Conservation (phyloP, 2,113 vertebrate genomes). For the Ageneiosus marmoratus region DNA sequence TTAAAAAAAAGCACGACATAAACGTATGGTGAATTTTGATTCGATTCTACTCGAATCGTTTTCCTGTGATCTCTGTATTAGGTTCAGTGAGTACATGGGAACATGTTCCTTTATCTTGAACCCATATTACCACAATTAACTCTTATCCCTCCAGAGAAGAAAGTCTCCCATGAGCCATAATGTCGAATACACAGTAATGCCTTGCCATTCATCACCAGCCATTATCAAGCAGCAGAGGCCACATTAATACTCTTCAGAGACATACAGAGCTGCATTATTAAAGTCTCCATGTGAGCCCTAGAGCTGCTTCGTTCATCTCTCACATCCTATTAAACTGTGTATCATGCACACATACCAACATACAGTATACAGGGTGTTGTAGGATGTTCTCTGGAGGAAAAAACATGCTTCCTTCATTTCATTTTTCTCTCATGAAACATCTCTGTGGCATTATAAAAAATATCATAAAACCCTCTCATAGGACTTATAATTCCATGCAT, state of each 20-base stretch:
- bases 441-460: constrained; percentile 14
- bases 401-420: neutral
- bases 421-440: neutral
- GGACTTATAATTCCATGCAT: neutral
- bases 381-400: neutral
- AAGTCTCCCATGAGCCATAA: neutral
- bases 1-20: neutral
- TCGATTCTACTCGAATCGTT: neutral
- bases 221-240: constrained; percentile 39
- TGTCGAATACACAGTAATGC: constrained; percentile 7
- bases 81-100: neutral
- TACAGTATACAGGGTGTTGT: neutral
- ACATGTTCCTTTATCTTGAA: constrained; percentile 2
- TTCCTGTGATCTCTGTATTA: neutral
- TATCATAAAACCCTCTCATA: neutral
- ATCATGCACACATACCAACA: constrained; percentile 11
- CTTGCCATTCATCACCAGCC: constrained; percentile 22
- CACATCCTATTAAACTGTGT: constrained; percentile 31
- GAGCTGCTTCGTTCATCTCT: constrained; percentile 13
- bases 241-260: constrained; percentile 44
- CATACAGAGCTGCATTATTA: constrained; percentile 41
- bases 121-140: neutral
- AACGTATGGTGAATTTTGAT: neutral
- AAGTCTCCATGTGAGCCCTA: constrained; percentile 22
- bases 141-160: neutral